Evolutionary conservation across 2,797 vertebrate genomes (phyloP).

Genomic region (Phataginus tricuspis): DNA sequence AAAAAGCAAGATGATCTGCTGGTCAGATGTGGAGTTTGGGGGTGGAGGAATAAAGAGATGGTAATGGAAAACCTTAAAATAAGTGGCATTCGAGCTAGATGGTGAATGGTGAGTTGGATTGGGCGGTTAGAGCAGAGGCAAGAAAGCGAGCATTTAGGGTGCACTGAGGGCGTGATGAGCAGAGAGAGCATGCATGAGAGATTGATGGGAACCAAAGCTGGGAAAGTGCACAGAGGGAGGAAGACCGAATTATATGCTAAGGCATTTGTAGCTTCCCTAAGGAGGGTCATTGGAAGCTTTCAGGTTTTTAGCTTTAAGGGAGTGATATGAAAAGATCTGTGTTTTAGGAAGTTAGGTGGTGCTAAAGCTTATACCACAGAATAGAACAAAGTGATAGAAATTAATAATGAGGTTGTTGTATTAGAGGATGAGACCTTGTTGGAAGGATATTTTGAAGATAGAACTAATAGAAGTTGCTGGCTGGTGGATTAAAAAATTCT

Average conservation of each 20-base stretch:
- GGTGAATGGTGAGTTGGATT: background rate
- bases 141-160: background rate
- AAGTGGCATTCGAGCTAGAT: background rate
- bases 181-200: fast-evolving
- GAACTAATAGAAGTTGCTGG: background rate
- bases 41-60: background rate
- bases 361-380: background rate
- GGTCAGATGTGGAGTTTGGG: background rate
- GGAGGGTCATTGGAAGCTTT: constrained; percentile 24
- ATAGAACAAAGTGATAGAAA: background rate
- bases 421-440: background rate
- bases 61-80: background rate
- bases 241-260: background rate
- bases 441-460: background rate
- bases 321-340: background rate
- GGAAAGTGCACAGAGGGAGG: background rate
- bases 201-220: background rate
- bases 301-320: background rate
- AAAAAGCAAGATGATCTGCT: background rate
- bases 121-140: background rate
- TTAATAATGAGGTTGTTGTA: background rate
- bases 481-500: background rate
- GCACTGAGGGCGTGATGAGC: background rate
- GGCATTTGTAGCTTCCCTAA: background rate
- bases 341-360: constrained; percentile 25